Base-by-base conservation (phyloP, 2,113 vertebrate genomes). In the Microtus pennsylvanicus region DNA sequence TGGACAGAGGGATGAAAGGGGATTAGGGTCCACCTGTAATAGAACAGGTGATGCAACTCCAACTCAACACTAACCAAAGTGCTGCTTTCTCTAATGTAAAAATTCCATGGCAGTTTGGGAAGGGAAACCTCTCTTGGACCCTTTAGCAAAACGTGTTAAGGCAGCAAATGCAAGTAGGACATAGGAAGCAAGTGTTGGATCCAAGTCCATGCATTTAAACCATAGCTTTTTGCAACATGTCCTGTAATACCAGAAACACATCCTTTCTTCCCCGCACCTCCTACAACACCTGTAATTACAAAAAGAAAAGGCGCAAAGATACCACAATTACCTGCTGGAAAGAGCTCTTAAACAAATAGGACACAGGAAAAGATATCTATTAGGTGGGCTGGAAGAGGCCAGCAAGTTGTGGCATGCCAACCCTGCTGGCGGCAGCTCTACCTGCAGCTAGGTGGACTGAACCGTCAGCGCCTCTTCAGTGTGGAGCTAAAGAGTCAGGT, bases 161-260 rank as follows among this genome's bases (percentile, higher is more conserved):
- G 52, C 0, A 10, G 47, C n/a, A 61, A 47, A 78, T 3, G 4
- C 5, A 30, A 82, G 35, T 33, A 42, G 69, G 55, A 16, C 22
- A 7, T 0, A 0, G 22, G 33, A 58, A 16, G 38, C 26, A 28
- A 1, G 0, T 2, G 19, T 55, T 75, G 78, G 89, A 45, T 24
- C 52, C 28, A 38, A 33, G 61, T 13, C 22, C 24, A 28, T 12
- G 55, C 7, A 11, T 4, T 38, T 55, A 65, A n/a, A n/a, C 63
- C 76, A 67, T 10, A 10, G 85, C 38, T 26, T 17, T 14, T 4
- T 61, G 75, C 26, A 35, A 38, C 33, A 16, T 21, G 35, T 89
- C 45, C 76, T 58, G 26, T 16, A 87, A 72, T 30, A 14, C 4
- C 47, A 42, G 72, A 87, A 91, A 72, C 69, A 63, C 4, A 50